A percentile compares a stretch with the other conserved stretches of the same genome.
phyloP scores from a whole-genome alignment of 2,888 invertebrate species.

The Drosophila cognata region DNA sequence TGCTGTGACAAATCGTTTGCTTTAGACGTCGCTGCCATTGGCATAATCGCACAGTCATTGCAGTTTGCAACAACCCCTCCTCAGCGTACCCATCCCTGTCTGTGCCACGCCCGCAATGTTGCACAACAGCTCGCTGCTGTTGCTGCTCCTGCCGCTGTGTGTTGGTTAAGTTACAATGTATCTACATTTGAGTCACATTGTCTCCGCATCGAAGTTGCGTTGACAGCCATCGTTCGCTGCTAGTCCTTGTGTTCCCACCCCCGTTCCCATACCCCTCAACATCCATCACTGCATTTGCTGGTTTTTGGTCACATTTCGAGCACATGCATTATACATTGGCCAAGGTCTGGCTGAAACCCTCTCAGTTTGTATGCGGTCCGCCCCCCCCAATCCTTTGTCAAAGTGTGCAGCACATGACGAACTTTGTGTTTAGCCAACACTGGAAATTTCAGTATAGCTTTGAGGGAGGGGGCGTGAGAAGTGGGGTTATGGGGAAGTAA shows the following conservation, averaged over 20 bases:
- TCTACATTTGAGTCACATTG: conserved; percentile 78
- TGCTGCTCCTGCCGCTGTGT: conserved; percentile 20
- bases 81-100: neutral
- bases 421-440: conserved; percentile 76
- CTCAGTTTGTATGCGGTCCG: neutral
- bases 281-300: conserved; percentile 55
- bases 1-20: conserved; percentile 80
- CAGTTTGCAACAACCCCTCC: conserved; percentile 41
- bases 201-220: conserved; percentile 78
- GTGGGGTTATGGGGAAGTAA: neutral
- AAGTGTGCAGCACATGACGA: conserved; percentile 73
- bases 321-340: conserved; percentile 74
- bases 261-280: neutral
- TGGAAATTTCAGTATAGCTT: conserved; percentile 61
- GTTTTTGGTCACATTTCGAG: conserved; percentile 58
- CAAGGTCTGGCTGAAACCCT: conserved; percentile 3
- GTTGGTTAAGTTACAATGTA: conserved; percentile 66
- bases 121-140: conserved; percentile 47
- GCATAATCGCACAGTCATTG: conserved; percentile 81
- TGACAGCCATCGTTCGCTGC: conserved; percentile 65
- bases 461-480: neutral
- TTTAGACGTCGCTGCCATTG: conserved; percentile 74
- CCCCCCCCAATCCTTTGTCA: conserved; percentile 37
- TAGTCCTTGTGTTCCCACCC: neutral
- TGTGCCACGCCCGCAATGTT: conserved; percentile 43